Conservation (phyloP, 2,888 invertebrate species). For the Leptura quadrifasciata region DNA sequence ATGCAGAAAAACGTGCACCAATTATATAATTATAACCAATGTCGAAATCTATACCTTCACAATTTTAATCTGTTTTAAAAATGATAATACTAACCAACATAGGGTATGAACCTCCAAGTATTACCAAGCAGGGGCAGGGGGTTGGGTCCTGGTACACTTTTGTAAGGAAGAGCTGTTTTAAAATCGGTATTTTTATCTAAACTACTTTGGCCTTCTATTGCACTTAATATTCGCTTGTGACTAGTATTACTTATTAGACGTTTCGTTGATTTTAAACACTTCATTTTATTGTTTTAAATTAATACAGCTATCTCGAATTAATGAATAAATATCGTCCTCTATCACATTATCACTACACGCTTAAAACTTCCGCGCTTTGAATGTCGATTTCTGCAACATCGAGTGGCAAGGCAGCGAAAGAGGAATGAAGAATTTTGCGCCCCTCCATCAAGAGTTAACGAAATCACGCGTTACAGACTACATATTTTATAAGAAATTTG, state of each 20-base stretch:
- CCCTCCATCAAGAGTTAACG: neutral
- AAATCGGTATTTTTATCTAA: constrained; percentile 29
- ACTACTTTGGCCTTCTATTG: neutral
- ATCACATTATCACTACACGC: neutral
- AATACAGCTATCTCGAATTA: neutral
- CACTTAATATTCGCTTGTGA: constrained; percentile 3
- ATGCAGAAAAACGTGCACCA: too few relatives aligned
- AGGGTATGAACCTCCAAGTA: constrained; percentile 79
- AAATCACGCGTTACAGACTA: constrained; percentile 1
- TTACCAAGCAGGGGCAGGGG: constrained; percentile 79
- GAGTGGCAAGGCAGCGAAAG: constrained; percentile 8
- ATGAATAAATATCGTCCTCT: neutral
- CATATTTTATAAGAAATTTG: neutral
- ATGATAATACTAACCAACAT: constrained; percentile 74
- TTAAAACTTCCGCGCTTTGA: neutral
- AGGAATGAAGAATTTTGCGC: constrained; percentile 12
- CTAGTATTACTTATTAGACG: constrained; percentile 20
- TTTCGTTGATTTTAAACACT: constrained; percentile 11
- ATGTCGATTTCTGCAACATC: neutral
- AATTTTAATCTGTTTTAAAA: too few relatives aligned
- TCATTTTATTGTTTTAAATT: constrained; percentile 20
- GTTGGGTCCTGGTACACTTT: constrained; percentile 78
- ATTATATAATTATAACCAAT: too few relatives aligned
- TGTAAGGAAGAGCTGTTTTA: constrained; percentile 72
- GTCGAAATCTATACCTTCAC: too few relatives aligned